phyloP scores from a whole-genome alignment of 2,888 invertebrate genomes.

The Aphidius colemani region DNA sequence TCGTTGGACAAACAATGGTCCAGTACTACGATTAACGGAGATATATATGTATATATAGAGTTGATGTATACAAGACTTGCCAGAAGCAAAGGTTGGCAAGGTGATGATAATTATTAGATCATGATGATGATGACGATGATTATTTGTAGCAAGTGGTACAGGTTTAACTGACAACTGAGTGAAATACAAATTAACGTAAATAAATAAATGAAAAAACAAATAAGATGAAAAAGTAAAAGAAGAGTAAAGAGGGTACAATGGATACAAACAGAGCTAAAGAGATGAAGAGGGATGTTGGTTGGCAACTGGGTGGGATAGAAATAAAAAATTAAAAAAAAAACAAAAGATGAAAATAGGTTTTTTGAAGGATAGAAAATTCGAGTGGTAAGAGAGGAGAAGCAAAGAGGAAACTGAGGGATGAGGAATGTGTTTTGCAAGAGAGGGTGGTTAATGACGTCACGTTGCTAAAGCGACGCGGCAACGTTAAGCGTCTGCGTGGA shows the following conservation, averaged over 20 bases:
- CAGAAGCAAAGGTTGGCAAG: too few species aligned
- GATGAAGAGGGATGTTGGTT: constrained; percentile 19
- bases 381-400: constrained; percentile 9
- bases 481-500: constrained; percentile 58
- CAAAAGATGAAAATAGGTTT: constrained; percentile 19
- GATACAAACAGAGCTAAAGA: constrained; percentile 6
- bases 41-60: too few species aligned
- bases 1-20: neutral
- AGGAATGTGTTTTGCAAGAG: constrained; percentile 17
- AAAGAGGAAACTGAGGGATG: constrained; percentile 13
- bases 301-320: constrained; percentile 24
- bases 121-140: neutral
- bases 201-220: neutral
- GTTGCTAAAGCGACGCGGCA: constrained; percentile 60
- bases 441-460: constrained; percentile 56
- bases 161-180: neutral
- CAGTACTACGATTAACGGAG: neutral
- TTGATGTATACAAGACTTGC: neutral
- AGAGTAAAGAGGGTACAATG: neutral
- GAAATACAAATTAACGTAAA: constrained; percentile 9
- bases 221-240: constrained; percentile 1
- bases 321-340: constrained; percentile 15
- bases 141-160: constrained; percentile 1
- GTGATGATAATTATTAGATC: too few species aligned
- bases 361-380: neutral